Evolutionary conservation across 2,888 invertebrate genomes (phyloP), one percentile per base, ranked within the genome.

Genomic region (Philaethria dido): DNA sequence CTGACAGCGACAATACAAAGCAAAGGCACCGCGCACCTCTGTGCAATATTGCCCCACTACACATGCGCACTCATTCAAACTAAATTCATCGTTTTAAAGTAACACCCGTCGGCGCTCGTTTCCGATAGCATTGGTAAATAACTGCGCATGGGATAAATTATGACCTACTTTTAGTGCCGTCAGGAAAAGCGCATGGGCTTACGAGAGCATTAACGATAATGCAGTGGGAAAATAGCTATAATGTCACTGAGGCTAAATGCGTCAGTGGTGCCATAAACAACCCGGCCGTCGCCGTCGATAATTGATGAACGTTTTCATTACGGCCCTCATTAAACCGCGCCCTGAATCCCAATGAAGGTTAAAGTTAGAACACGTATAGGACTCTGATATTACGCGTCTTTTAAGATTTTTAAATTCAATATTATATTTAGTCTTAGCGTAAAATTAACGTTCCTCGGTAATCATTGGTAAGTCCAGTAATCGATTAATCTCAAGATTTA

Each of bases 291-390:
- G 81, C 86, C 82, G 85, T 85, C 90, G 91, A 90, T 92, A 92
- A 92, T 92, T 91, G 91, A 91, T 86, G 87, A 86, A 86, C 89
- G 85, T 87, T 91, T 88, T 87, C 89, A 86, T 89, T 82, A 81
- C 83, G 82, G 78, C 80, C 86, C 87, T 92, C 91, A 89, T 92
- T 92, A 92, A 86, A 87, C 84, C 83, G 83, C 85, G 91, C 87
- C 86, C 89, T 86, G 86, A 83, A 91, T 89, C 84, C 80, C 74
- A 79, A 75, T 80, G 88, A 90, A 91, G 92, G 91, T 86, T 86
- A 84, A 77, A 76, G 78, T 75, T 74, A 80, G 82, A 83, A 80
- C 80, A 79, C 75, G 79, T 80, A 78, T 79, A 76, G 33, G 44
- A 29, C 29, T 60, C n/a, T 18, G 44, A 45, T 25, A 16, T 45